phyloP scores from a whole-genome alignment of 2,113 vertebrate genomes.

The Tauraco erythrolophus region DNA sequence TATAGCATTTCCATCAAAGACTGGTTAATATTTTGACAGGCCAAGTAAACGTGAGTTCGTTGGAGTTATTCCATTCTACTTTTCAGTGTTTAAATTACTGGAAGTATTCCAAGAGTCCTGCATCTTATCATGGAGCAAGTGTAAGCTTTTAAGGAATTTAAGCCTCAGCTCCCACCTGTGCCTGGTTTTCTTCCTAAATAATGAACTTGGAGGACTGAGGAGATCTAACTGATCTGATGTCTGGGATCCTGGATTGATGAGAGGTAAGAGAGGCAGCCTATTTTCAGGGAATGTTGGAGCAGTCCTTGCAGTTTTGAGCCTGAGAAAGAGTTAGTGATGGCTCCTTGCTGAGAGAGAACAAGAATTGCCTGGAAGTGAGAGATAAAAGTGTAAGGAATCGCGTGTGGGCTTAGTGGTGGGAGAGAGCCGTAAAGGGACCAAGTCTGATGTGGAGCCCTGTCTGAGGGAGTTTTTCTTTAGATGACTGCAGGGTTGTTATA shows the following conservation, averaged over 20 bases:
- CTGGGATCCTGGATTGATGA: background rate
- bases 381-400: background rate
- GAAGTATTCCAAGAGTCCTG: background rate
- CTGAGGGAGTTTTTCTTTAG: constrained; percentile 18
- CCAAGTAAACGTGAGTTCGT: background rate
- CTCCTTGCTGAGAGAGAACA: constrained; percentile 26
- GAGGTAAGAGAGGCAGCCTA: background rate
- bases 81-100: background rate
- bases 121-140: background rate
- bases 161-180: background rate
- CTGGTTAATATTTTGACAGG: background rate
- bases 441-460: background rate
- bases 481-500: background rate
- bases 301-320: background rate
- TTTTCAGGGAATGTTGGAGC: background rate
- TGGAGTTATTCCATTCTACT: background rate
- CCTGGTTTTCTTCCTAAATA: constrained; percentile 36
- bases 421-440: background rate
- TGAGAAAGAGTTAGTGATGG: constrained; percentile 7
- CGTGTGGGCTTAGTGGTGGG: background rate
- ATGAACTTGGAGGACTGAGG: background rate
- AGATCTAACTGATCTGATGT: background rate
- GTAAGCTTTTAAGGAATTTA: background rate
- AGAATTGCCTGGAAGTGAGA: constrained; percentile 25
- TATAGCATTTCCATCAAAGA: background rate